Evolutionary conservation across 1,140 invertebrate species (phyloP), one percentile per base, ranked within the genome.

Genomic region (Heliconius congener): DNA sequence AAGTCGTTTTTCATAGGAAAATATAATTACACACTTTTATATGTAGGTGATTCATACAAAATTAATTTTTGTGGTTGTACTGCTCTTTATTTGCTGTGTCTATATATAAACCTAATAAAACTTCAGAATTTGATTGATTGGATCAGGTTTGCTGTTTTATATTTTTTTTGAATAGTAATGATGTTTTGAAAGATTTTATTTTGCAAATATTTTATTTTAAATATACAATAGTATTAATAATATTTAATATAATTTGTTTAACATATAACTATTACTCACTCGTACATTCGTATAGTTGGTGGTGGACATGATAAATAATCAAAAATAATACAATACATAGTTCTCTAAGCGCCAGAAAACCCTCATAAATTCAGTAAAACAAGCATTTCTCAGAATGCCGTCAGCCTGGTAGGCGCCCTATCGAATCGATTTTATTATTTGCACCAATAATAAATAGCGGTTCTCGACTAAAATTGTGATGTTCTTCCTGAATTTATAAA

Each of bases 361-460:
- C 23, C 23, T 66, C 55, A 13, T 23, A 42, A 42, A 75, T 75
- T 34, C 5, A 76, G 60, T 34, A 81, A 83, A 82, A 81, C 83
- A 74, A 77, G 55, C 74, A 70, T 78, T 85, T 81, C 82, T 78
- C 37, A 50, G 83, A 83, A 85, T 72, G 82, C 75, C 77, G 82
- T 86, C 84, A 82, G 83, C 86, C 81, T 86, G 83, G 79, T 82
- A 83, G 85, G 85, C 85, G 85, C 85, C 86, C 57, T 71, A 30
- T 23, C 30, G 30, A 19, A 72, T 77, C 76, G 76, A 77, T 77
- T 77, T 77, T 57, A 75, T 60, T 60, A 75, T 74, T 75, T 37
- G 55, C 34, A 60, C 9, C 23, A 27, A 23, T 27, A 66, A 66
- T 66, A 66, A 66, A 66, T n/a, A 13, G 27, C 27, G 13, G 23